Base-by-base conservation (phyloP, 1,140 invertebrate species). In the Caenorhabditis brenneri region DNA sequence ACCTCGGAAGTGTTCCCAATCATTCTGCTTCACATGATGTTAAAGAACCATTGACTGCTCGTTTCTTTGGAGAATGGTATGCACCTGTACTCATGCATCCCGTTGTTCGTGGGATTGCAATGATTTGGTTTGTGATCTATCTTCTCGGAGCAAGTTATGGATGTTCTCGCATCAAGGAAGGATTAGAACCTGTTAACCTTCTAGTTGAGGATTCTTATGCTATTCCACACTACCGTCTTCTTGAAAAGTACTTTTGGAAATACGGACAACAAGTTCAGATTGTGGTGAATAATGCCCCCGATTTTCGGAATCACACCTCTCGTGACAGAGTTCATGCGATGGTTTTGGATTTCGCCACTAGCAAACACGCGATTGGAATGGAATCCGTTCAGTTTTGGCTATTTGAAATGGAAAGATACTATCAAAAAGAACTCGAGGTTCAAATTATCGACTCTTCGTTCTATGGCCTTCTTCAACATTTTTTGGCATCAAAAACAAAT, bases 301-400 rank as follows among this genome's bases (percentile, higher is more conserved):
- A 96, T 88, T 96, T 97, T 91, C 95, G 95, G 7, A 94, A 96
- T 90, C 94, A 94, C 0, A 89, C 92, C 55, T 93, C 95, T 0
- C 95, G 96, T 90, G 88, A 93, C 16, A 92, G 95, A 91, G 93
- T 97, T 27, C 95, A 96, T 91, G 93, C 93, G 39, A 91, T 97
- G 31, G 94, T 95, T 0, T 92, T 93, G 51, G 93, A 93, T 22
- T 92, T 97, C 83, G 95, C 97, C 90, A 94, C 94, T 53, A 95
- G 94, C 0, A 93, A 93, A 0, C 96, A 94, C 90, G 94, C 96
- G 36, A 89, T 90, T 7, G 91, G 88, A 22, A 93, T 94, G 0
- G 89, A 95, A 0, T 96, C 95, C 88, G 95, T 95, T 0, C 95
- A 96, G 91, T 96, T 95, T 0, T 97, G 96, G 96, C 91, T 97